A percentile compares a stretch with the other conserved stretches of the same genome.
Evolutionary conservation across 2,797 vertebrate genomes (phyloP).

Genomic region (Pempheris klunzingeri): DNA sequence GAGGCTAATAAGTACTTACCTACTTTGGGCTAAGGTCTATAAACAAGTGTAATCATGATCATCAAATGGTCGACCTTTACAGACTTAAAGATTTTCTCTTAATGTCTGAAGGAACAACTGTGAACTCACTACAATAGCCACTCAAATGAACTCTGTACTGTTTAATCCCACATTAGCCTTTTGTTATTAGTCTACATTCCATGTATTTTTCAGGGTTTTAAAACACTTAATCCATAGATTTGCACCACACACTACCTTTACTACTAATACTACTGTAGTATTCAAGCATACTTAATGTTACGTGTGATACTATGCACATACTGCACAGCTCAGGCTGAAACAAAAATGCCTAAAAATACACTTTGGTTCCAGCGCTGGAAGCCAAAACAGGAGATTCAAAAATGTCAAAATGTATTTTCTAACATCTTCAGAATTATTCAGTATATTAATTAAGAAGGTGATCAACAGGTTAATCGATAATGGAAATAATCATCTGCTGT

Average conservation of each 20-base stretch:
- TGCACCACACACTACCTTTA: constrained; percentile 19
- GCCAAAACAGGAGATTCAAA: neutral
- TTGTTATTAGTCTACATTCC: constrained; percentile 61
- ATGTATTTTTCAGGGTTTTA: constrained; percentile 37
- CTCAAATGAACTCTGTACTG: constrained; percentile 44
- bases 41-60: constrained; percentile 10
- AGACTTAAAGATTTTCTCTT: constrained; percentile 23
- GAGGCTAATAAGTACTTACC: neutral
- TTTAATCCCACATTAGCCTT: constrained; percentile 60
- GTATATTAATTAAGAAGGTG: neutral
- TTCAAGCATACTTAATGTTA: constrained; percentile 13
- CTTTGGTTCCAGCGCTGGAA: neutral
- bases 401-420: neutral
- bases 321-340: neutral
- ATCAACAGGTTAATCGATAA: neutral
- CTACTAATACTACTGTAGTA: constrained; percentile 26
- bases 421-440: neutral
- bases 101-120: constrained; percentile 28
- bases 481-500: neutral
- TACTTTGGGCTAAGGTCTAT: neutral
- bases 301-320: too few species aligned
- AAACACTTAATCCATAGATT: constrained; percentile 42
- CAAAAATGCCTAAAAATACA: neutral
- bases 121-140: constrained; percentile 7
- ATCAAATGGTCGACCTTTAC: constrained; percentile 7